Evolutionary conservation across 2,797 vertebrate species (phyloP).

Genomic region (Alcedo quadribrachys): DNA sequence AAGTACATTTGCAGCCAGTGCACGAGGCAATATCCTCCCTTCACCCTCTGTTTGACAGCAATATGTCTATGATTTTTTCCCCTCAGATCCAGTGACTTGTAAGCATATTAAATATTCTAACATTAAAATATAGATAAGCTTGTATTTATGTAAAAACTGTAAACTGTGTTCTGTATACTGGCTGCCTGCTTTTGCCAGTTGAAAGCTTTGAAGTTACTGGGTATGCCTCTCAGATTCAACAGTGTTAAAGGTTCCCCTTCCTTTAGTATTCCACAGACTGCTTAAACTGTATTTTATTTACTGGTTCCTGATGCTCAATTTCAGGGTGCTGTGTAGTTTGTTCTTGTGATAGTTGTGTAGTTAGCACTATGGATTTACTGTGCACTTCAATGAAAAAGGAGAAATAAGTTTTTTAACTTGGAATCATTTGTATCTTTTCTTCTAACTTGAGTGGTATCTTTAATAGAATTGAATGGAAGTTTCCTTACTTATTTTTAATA

Average conservation of each 20-base stretch:
- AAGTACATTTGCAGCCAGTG: conserved; percentile 34
- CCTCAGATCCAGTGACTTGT: neutral
- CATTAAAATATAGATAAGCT: neutral
- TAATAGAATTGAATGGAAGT: neutral
- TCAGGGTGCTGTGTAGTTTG: neutral
- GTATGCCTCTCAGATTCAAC: neutral
- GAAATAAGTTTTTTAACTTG: neutral
- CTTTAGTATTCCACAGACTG: neutral
- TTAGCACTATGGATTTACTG: neutral
- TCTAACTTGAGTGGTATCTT: neutral
- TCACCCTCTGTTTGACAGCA: neutral
- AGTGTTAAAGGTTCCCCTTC: neutral
- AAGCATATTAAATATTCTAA: neutral
- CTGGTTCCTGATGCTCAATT: neutral
- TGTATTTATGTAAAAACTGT: neutral
- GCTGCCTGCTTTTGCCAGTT: neutral
- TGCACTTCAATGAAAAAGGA: neutral
- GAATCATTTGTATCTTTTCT: neutral
- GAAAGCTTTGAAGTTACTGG: neutral
- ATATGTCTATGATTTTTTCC: neutral
- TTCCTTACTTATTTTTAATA: neutral
- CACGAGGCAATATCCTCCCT: neutral
- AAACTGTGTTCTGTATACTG: neutral
- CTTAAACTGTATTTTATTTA: neutral
- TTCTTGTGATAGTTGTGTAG: neutral